Evolutionary conservation across 1,140 invertebrate genomes (phyloP).

Genomic region (Samia ricini): DNA sequence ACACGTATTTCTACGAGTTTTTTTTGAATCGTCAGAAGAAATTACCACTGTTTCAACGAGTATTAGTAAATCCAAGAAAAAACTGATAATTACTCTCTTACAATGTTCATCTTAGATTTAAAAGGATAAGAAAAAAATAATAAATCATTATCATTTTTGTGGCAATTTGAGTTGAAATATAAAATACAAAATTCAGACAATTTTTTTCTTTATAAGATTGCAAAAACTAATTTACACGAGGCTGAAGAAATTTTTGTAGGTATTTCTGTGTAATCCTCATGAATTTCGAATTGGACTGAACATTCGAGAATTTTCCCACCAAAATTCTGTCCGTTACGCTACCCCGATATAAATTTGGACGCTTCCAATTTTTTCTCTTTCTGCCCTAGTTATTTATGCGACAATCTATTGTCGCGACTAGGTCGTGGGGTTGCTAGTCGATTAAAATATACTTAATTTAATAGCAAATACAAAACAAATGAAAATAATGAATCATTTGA

Average conservation of each 20-base stretch:
- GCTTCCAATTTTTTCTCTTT: conserved; percentile 1
- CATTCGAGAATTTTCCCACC: neutral
- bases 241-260: conserved; percentile 3
- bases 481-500: too few relatives aligned
- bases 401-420: conserved; percentile 13
- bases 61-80: too few relatives aligned
- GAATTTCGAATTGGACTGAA: conserved; percentile 8
- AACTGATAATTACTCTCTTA: too few relatives aligned
- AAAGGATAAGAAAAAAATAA: too few relatives aligned
- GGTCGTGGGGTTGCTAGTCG: conserved; percentile 5
- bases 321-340: conserved; percentile 1
- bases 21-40: too few relatives aligned
- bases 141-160: too few relatives aligned
- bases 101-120: too few relatives aligned
- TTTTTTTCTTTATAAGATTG: conserved; percentile 1
- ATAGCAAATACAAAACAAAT: too few relatives aligned
- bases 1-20: too few relatives aligned
- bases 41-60: too few relatives aligned
- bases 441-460: neutral
- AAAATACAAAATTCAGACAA: neutral
- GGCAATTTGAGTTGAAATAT: too few relatives aligned
- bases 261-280: conserved; percentile 10
- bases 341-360: conserved; percentile 7
- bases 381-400: conserved; percentile 10
- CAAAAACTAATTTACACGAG: conserved; percentile 7